Percentiles rank a stretch among this genome's conserved stretches.
Evolutionary conservation across 2,797 vertebrate genomes (phyloP).

Genomic region (Gorsachius magnificus): DNA sequence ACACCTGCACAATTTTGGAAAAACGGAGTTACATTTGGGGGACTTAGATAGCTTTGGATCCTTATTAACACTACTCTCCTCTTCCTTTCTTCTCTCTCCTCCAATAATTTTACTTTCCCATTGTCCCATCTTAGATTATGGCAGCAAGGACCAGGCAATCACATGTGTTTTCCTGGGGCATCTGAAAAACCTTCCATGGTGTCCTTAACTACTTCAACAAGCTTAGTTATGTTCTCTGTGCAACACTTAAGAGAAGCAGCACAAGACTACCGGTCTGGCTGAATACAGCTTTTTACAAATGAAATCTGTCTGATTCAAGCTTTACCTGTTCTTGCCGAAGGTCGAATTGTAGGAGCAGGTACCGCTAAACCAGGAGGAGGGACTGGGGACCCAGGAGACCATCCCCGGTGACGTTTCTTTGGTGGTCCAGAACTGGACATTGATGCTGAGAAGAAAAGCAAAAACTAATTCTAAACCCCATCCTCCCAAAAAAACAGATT

Average conservation of each 20-base stretch:
- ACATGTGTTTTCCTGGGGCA: neutral
- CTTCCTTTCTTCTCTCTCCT: neutral
- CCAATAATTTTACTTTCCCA: neutral
- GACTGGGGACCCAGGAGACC: slow-evolving; percentile 87
- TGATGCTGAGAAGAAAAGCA: slow-evolving; percentile 68
- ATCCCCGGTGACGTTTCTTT: slow-evolving; percentile 96
- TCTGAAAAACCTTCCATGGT: neutral
- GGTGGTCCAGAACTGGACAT: slow-evolving; percentile 91
- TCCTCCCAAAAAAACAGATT: neutral
- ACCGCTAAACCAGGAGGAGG: slow-evolving; percentile 81
- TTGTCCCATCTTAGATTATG: neutral
- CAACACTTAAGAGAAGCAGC: neutral
- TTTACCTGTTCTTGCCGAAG: slow-evolving; percentile 86
- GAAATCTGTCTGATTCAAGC: neutral
- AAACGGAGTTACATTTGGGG: neutral
- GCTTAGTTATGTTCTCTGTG: neutral
- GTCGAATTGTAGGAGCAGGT: slow-evolving; percentile 86
- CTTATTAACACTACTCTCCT: neutral
- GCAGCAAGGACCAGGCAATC: neutral
- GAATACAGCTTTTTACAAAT: neutral
- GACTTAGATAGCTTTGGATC: neutral
- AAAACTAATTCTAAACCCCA: neutral
- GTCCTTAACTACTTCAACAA: neutral
- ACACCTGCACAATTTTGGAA: neutral
- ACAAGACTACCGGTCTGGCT: neutral